Evolutionary conservation across 2,113 vertebrate species (phyloP), one percentile per base, ranked within the genome.

Genomic region (Cyrtonyx montezumae): DNA sequence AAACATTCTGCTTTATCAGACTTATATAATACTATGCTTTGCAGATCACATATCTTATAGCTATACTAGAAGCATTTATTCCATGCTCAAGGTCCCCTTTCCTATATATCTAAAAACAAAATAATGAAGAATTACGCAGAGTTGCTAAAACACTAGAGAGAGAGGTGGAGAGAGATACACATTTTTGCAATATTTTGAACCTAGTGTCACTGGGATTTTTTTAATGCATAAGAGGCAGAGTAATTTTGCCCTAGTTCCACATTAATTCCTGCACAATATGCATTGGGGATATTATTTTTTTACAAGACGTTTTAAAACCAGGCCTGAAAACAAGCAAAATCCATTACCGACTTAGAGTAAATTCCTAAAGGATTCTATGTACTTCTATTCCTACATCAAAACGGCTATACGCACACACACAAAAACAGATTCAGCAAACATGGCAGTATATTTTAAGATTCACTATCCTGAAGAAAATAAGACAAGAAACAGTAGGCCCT

Each of bases 251-350:
- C 96, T 69, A 80, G 83, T 80, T 95, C 87, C 92, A 93, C 95
- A 95, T 97, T 97, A 97, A 96, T 95, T 95, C 77, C 78, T 78
- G 77, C 77, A 90, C 93, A 97, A 94, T 94, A 96, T 96, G 88
- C 97, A 93, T 93, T 76, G 82, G 95, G 93, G 95, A 94, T 95
- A 94, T 95, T 93, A 91, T 93, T 96, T 96, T 97, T 97, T 97
- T 94, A 96, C 84, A 95, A 96, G 93, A 92, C 79, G 4, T 96
- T 97, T 97, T 96, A 95, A 96, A 95, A 90, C 82, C 53, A 40
- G 92, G 82, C 79, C 82, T 75, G 84, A 96, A 97, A 96, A 96
- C 94, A 97, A 96, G 97, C 67, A 96, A 97, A 97, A 97, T 97
- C 95, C 97, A 97, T 97, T 97, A 97, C 93, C 84, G 95, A 87